Percentiles rank a stretch among this genome's conserved stretches.
Evolutionary conservation across 2,797 vertebrate genomes (phyloP).

Genomic region (Lepidocolaptes lacrymiger): DNA sequence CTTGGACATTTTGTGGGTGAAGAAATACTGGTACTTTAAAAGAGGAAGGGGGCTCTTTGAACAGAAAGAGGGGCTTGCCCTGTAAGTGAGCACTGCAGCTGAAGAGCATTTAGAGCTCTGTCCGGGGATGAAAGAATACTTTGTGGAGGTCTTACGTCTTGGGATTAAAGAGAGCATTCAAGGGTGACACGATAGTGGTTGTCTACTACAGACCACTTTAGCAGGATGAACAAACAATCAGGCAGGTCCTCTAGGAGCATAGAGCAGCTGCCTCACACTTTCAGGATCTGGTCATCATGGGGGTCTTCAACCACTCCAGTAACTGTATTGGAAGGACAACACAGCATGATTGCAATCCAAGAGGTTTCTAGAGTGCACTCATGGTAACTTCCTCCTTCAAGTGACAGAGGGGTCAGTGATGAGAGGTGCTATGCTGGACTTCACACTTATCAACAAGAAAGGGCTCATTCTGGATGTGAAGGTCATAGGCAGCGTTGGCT

Average conservation of each 20-base stretch:
- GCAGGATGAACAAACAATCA: not conserved
- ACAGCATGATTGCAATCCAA: not conserved
- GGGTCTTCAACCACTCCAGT: not conserved
- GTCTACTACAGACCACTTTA: not conserved
- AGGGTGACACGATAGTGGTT: not conserved
- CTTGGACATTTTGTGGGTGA: not conserved
- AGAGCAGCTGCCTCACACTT: not conserved
- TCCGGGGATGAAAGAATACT: not conserved
- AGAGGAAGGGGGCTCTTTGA: not conserved
- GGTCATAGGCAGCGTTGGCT: not conserved
- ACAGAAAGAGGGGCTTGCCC: not conserved
- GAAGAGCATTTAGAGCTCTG: not conserved
- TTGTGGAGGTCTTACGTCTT: not conserved
- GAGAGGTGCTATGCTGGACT: not conserved
- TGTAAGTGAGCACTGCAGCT: not conserved
- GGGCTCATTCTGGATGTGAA: not conserved
- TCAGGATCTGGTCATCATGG: not conserved
- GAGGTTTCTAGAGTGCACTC: not conserved
- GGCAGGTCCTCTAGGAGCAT: not conserved
- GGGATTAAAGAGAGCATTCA: not conserved
- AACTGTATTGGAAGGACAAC: not conserved
- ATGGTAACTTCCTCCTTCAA: not conserved
- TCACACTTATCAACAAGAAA: not conserved
- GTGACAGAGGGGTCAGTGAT: not conserved
- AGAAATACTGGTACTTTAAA: not conserved